Conservation (phyloP, 2,797 vertebrate species). For the Furcifer pardalis region DNA sequence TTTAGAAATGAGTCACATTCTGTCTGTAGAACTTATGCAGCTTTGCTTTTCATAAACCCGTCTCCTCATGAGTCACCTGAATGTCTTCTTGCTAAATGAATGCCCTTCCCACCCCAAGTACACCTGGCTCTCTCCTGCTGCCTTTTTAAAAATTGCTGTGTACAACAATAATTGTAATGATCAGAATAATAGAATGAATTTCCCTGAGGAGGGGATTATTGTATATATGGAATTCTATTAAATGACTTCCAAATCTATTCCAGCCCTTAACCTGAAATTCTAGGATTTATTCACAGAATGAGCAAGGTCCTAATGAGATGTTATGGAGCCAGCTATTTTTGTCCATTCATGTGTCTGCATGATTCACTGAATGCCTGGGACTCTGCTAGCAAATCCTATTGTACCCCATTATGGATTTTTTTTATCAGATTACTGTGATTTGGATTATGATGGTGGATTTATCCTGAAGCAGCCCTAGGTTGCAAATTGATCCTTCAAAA, state of each 20-base stretch:
- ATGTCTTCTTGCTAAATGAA: not conserved
- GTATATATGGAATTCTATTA: not conserved
- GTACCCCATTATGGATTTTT: too few species aligned
- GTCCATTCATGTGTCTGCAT: too few species aligned
- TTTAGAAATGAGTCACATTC: slow-evolving; percentile 8
- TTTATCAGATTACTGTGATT: too few species aligned
- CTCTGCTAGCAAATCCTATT: too few species aligned
- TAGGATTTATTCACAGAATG: not conserved
- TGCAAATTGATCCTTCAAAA: not conserved
- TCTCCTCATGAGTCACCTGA: not conserved
- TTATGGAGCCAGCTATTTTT: too few species aligned
- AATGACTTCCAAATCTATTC: not conserved
- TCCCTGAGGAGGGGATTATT: not conserved
- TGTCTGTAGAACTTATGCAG: not conserved
- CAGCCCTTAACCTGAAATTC: not conserved
- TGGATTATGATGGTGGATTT: too few species aligned
- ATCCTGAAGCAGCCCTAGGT: too few species aligned
- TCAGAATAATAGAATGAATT: not conserved
- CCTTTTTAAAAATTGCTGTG: not conserved
- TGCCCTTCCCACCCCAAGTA: not conserved
- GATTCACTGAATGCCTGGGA: too few species aligned
- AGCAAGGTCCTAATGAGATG: too few species aligned
- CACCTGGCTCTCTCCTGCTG: not conserved
- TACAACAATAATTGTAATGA: not conserved
- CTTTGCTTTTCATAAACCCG: not conserved